Base-by-base conservation (phyloP, 92 coral and sea anemone species). In the Heteractis magnifica region DNA sequence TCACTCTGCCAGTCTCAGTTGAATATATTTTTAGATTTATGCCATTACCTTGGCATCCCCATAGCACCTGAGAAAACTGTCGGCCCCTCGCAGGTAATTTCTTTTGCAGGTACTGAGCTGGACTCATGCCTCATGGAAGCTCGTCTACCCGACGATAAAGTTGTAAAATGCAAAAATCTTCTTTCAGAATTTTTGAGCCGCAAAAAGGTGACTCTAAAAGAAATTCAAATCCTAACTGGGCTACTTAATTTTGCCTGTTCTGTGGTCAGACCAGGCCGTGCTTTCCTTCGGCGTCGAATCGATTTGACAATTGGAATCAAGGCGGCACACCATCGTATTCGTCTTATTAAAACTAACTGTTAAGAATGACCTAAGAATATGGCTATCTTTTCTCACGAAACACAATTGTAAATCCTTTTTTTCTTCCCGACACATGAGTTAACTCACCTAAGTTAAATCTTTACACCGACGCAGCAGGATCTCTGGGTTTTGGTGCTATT, bases 81-180 rank as follows among this genome's bases (percentile, higher is more conserved):
- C 13, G 90, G 90, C 12, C 88, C 84, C 9, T 21, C 84, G 56
- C 62, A 48, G 34, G 52, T 23, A 5, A 53, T 84, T 76, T 85
- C 82, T 4, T 88, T 88, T 51, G 89, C 83, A 5, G 91, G 89
- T 0, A 84, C 79, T 8, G 91, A 88, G 48, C 74, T 88, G 5
- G 88, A 84, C 53, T 62, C 82, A 16, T 3, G 41, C 8, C 52
- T 18, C 5, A 23, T 65, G 79, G 88, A 84, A 51, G 91, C 88
- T 48, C 88, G 81, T 12, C 56, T 88, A 52, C 88, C 91, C 10
- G 0, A 3, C 0, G 88, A 84, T 12, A 84, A 88, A 74, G 49
- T 68, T 53, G 80, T 10, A 0, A 88, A 83, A 76, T 88, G 84
- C 18, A 7, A 20, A 10, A 12, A 18, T 4, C 71, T 80, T 20